phyloP scores from a whole-genome alignment of 2,797 vertebrate genomes.

The Leuciscus waleckii region DNA sequence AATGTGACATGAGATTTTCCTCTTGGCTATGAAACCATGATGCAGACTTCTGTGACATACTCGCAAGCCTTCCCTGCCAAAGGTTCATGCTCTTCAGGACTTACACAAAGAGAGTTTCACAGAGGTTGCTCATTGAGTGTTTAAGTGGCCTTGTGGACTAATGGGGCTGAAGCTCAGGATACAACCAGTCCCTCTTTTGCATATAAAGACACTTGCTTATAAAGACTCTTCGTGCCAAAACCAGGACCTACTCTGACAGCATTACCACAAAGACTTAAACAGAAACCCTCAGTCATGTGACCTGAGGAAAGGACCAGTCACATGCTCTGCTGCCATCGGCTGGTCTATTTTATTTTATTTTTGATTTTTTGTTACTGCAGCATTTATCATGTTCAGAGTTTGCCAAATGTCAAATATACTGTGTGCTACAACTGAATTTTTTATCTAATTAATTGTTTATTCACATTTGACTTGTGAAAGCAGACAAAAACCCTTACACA shows the following conservation, averaged over 20 bases:
- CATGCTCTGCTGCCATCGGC: slow-evolving; percentile 51
- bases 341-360: slow-evolving; percentile 42
- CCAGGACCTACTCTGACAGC: slow-evolving; percentile 48
- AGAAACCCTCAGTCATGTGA: slow-evolving; percentile 56
- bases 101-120: background rate
- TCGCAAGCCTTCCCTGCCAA: slow-evolving; percentile 27
- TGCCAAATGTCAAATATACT: slow-evolving; percentile 23
- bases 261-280: slow-evolving; percentile 24
- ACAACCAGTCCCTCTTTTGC: slow-evolving; percentile 36
- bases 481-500: background rate
- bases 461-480: slow-evolving; percentile 14
- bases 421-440: slow-evolving; percentile 54
- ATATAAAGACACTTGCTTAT: slow-evolving; percentile 22
- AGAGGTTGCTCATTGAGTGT: slow-evolving; percentile 25
- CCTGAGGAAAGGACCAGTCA: slow-evolving; percentile 53
- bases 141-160: slow-evolving; percentile 41
- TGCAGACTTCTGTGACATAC: slow-evolving; percentile 16
- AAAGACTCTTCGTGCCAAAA: slow-evolving; percentile 21
- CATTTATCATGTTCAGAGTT: slow-evolving; percentile 2
- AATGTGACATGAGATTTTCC: background rate
- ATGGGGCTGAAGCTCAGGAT: slow-evolving; percentile 54
- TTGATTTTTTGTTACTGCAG: slow-evolving; percentile 5
- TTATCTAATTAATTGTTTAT: slow-evolving; percentile 49
- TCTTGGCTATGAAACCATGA: slow-evolving; percentile 34
- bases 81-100: slow-evolving; percentile 28